Evolutionary conservation across 1,140 invertebrate genomes (phyloP), one percentile per base, ranked within the genome.

Genomic region (Chionoecetes opilio): DNA sequence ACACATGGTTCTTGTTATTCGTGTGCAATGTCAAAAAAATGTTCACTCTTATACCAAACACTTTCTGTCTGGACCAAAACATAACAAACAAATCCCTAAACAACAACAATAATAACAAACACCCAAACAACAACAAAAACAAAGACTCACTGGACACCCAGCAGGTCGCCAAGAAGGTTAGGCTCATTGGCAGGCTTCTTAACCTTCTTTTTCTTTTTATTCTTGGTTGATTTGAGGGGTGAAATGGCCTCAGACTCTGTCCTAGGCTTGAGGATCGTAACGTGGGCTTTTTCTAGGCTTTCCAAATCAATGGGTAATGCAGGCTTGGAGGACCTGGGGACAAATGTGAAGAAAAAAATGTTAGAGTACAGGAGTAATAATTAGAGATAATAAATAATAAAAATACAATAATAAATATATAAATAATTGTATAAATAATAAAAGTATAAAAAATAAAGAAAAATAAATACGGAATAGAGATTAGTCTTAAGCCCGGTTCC

Each of bases 171-270:
- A 29, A 94, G 63, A 41, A 94, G 93, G 82, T 94, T 88, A 0
- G 85, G 93, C 21, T 93, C 85, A 89, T 31, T 87, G 32, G 41
- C 32, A 32, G 85, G n/a, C 38, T 90, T 94, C 46, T 89, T 82
- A 21, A 82, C 86, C 85, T 89, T 93, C 34, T 90, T 94, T 34
- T 90, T 94, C 38, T 82, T 94, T 31, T 94, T 94, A 38, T 82
- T 94, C 53, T 94, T 94, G 6, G 63, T 6, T 29, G 53, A n/a
- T 29, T 90, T 94, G n/a, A 32, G 82, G 41, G n/a, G 41, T 2
- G n/a, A n/a, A 0, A 29, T 8, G n/a, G 29, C 32, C 34, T 89
- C 86, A 8, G 75, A 26, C 3, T 63, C 93, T 0, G 9, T 5
- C 9, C 2, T 35, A 37, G 93, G 93, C 26, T 94, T 94, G 3